Base-by-base conservation (phyloP, 2,888 invertebrate species). In the Pachydiplax longipennis region DNA sequence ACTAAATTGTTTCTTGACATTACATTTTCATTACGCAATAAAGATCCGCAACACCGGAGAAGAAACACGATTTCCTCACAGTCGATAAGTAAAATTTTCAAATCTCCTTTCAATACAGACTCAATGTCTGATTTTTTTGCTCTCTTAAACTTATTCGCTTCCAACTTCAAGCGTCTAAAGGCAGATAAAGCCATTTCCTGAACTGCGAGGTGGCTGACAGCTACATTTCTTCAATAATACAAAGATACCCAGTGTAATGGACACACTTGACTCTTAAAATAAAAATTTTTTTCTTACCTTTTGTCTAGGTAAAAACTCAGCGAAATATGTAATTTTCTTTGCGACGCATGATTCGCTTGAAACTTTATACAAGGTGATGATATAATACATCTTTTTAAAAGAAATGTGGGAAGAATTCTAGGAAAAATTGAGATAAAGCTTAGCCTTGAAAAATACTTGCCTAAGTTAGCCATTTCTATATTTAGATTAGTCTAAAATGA, bases 1-100 rank as follows among this genome's bases (percentile, higher is more conserved):
- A 95, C 95, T 12, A 96, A 92, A 82, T 93, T 92, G 93, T 95
- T 94, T 91, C 96, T 94, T 18, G 94, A 93, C 2, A 93, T 92
- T 0, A 94, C 92, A 0, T 94, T 93, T 91, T 95, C 95, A 92
- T 96, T 95, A 0, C 95, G 95, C 83, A 96, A 93, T 10, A 95
- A 92, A 90, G 95, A 95, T 44, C 95, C 95, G 93, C 96, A 96
- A 91, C 95, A 95, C 91, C 94, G 94, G 0, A 97, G 93, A 31
- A 97, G 92, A 12, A 95, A 92, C 48, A 95, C 91, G 0, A 94
- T 94, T 92, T 91, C 87, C 31, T 91, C 87, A n/a, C 90, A 37
- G 91, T 90, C 48, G 37, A 90, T 81, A 91, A 90, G 31, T 58
- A 83, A 31, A 83, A 58, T 35, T 44, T 35, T 83, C 18, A 83